Conservation (phyloP, 2,888 invertebrate species). For the Mimumesa dahlbomi region DNA sequence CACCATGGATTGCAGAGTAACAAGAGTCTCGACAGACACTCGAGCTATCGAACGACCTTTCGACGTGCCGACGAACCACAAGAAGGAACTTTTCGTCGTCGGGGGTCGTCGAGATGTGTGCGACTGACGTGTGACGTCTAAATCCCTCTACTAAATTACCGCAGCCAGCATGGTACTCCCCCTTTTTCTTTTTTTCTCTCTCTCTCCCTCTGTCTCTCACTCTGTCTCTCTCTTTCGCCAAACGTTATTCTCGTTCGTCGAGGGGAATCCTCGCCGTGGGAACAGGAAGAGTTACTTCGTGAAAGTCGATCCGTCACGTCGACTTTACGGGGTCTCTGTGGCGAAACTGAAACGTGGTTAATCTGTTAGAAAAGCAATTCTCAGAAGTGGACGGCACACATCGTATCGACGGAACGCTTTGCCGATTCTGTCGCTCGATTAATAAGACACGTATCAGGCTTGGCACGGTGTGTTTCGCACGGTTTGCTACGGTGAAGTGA, state of each 20-base stretch:
- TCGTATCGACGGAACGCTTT: no score
- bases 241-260: slow-evolving; percentile 22
- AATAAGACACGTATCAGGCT: no score
- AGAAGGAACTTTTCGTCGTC: slow-evolving; percentile 32
- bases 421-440: no score
- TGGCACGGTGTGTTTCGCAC: no score
- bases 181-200: slow-evolving; percentile 6
- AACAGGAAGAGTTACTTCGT: slow-evolving; percentile 42
- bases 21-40: slow-evolving; percentile 44
- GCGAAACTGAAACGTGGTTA: slow-evolving; percentile 50
- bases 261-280: slow-evolving; percentile 41
- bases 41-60: slow-evolving; percentile 59
- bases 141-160: slow-evolving; percentile 66
- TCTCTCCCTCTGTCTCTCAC: no score
- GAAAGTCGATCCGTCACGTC: slow-evolving; percentile 60
- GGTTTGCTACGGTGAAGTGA: no score
- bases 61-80: slow-evolving; percentile 31
- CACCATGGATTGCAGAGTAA: slow-evolving; percentile 24
- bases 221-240: slow-evolving; percentile 10
- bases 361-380: slow-evolving; percentile 50
- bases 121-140: slow-evolving; percentile 65
- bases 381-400: slow-evolving; percentile 31
- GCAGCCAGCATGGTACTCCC: slow-evolving; percentile 33
- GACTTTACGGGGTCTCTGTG: slow-evolving; percentile 17
- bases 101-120: slow-evolving; percentile 28